Evolutionary conservation across 2,888 invertebrate species (phyloP).

Genomic region (Diachrysia chrysitis): DNA sequence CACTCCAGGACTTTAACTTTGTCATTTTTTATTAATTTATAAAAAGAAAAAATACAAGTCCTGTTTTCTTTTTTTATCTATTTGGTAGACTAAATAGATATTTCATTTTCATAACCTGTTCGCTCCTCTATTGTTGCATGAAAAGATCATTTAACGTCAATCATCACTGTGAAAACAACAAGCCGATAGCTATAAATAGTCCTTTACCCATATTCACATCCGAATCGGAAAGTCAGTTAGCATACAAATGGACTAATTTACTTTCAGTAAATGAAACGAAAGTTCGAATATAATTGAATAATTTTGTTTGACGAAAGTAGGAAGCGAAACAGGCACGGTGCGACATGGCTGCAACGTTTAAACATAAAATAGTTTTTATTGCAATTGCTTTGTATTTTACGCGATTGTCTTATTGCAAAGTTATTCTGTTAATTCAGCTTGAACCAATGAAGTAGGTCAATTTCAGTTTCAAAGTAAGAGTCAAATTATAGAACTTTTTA

Average conservation of each 20-base stretch:
- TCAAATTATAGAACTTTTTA: background rate
- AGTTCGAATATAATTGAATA: constrained; percentile 44
- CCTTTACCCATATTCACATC: constrained; percentile 51
- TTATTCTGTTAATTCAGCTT: background rate
- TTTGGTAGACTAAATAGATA: too few species aligned
- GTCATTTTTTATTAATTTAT: too few species aligned
- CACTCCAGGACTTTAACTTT: too few species aligned
- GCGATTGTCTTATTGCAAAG: background rate
- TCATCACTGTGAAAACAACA: constrained; percentile 36
- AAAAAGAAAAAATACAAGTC: too few species aligned
- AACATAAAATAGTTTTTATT: constrained; percentile 16
- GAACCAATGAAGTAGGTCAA: background rate
- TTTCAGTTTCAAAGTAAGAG: constrained; percentile 2
- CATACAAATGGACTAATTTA: constrained; percentile 65
- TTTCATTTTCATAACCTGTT: too few species aligned
- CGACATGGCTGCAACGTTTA: constrained; percentile 16
- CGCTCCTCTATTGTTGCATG: constrained; percentile 21
- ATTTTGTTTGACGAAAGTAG: constrained; percentile 35
- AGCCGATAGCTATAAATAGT: constrained; percentile 45
- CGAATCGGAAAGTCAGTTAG: constrained; percentile 58
- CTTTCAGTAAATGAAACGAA: constrained; percentile 41
- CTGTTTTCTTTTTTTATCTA: too few species aligned
- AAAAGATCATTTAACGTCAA: constrained; percentile 23
- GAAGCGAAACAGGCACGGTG: constrained; percentile 25
- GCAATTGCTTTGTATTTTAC: background rate